Percentiles rank a stretch among this genome's conserved stretches.
Evolutionary conservation across 2,113 vertebrate genomes (phyloP).

Genomic region (Pongo abelii): DNA sequence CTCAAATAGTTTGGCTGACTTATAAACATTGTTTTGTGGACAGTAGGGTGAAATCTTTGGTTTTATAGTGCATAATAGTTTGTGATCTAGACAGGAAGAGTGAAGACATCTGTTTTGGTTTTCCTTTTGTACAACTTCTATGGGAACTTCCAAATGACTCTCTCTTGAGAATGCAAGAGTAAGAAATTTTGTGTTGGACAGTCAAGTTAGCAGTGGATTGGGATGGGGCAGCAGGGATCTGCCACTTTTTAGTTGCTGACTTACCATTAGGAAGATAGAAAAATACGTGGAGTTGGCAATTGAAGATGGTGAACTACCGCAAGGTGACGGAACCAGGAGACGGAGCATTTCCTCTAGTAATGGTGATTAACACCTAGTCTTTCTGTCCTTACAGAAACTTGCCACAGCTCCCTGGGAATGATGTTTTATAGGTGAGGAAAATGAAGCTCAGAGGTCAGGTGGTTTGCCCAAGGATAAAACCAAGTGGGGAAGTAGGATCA

Average conservation of each 20-base stretch:
- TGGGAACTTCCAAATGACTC: background rate
- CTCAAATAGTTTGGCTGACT: background rate
- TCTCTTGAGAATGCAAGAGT: background rate
- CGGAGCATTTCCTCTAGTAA: background rate
- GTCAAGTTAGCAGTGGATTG: background rate
- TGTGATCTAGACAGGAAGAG: background rate
- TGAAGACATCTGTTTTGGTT: background rate
- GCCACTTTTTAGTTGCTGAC: background rate
- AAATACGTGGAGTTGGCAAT: background rate
- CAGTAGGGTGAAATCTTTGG: background rate
- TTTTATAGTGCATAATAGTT: background rate
- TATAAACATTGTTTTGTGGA: background rate
- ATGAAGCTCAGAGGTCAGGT: background rate
- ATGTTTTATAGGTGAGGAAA: background rate
- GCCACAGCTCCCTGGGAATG: background rate
- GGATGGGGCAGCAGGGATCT: background rate
- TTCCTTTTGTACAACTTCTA: background rate
- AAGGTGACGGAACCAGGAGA: background rate
- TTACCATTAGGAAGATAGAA: background rate
- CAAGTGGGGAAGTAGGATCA: background rate
- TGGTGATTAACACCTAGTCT: background rate
- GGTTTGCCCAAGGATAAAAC: background rate
- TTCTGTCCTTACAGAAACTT: background rate
- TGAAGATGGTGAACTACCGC: background rate
- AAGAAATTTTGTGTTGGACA: background rate